Conservation (phyloP, 2,113 vertebrate genomes). For the Irena cyanogastra region DNA sequence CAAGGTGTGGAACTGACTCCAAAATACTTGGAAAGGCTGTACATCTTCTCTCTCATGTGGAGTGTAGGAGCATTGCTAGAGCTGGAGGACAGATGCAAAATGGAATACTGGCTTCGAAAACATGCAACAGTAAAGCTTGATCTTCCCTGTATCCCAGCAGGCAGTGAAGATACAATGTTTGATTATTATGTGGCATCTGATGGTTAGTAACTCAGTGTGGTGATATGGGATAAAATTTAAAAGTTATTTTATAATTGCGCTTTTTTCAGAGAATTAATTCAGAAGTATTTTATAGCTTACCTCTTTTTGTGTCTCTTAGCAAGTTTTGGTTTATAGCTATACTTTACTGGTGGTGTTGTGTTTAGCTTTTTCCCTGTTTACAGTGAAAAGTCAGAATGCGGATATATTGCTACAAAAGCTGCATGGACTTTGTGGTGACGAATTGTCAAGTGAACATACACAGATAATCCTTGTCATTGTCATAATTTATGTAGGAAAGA, state of each 20-base stretch:
- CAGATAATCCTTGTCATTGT: background rate
- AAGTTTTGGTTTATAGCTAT: background rate
- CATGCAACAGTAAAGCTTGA: slow-evolving; percentile 70
- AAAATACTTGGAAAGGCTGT: slow-evolving; percentile 84
- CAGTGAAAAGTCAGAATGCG: background rate
- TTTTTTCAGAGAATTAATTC: background rate
- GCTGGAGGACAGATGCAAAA: slow-evolving; percentile 77
- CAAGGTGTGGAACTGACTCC: slow-evolving; percentile 77
- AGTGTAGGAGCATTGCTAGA: slow-evolving; percentile 89
- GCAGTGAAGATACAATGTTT: slow-evolving; percentile 82
- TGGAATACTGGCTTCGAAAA: slow-evolving; percentile 85
- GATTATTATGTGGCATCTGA: slow-evolving; percentile 84
- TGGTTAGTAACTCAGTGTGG: slow-evolving; percentile 69
- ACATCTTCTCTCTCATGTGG: slow-evolving; percentile 94
- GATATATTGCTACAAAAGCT: background rate
- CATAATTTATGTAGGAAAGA: background rate
- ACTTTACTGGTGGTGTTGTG: background rate
- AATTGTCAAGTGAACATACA: background rate
- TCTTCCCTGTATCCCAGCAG: slow-evolving; percentile 73
- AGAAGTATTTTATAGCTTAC: background rate
- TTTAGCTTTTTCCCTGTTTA: background rate
- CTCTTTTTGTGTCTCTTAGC: background rate
- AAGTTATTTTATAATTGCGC: background rate
- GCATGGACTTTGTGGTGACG: background rate
- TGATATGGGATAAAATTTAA: background rate